phyloP scores from a whole-genome alignment of 2,888 invertebrate genomes.

The Yponomeuta cagnagella region DNA sequence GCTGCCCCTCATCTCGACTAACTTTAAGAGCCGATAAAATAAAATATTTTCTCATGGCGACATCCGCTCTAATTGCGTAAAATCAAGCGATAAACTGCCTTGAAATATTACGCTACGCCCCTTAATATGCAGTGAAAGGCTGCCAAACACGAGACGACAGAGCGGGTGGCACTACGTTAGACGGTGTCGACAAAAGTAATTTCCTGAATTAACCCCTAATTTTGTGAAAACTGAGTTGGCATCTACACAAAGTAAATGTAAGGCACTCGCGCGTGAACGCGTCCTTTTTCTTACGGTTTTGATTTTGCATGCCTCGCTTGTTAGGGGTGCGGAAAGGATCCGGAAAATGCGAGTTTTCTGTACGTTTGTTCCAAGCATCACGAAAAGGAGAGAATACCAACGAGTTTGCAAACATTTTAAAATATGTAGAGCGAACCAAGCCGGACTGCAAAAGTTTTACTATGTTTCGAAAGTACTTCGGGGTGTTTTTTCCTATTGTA shows the following conservation, averaged over 20 bases:
- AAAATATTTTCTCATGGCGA: slow-evolving; percentile 60
- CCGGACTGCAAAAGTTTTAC: slow-evolving; percentile 25
- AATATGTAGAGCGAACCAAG: slow-evolving; percentile 25
- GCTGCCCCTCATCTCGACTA: slow-evolving; percentile 54
- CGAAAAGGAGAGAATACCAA: slow-evolving; percentile 35
- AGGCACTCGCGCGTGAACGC: slow-evolving; percentile 16
- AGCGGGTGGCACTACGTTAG: slow-evolving; percentile 47
- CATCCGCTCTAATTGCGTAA: slow-evolving; percentile 61
- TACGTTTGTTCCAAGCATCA: slow-evolving; percentile 30
- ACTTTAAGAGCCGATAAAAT: slow-evolving; percentile 70
- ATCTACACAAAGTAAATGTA: slow-evolving; percentile 10
- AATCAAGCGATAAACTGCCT: slow-evolving; percentile 62
- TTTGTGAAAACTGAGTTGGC: slow-evolving; percentile 28
- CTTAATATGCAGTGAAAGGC: slow-evolving; percentile 49
- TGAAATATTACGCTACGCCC: slow-evolving; percentile 47
- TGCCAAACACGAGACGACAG: slow-evolving; percentile 55
- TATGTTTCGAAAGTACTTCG: slow-evolving; percentile 19
- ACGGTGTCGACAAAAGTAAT: slow-evolving; percentile 50
- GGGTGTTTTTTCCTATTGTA: slow-evolving; percentile 6
- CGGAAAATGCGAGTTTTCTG: slow-evolving; percentile 35
- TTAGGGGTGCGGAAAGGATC: slow-evolving; percentile 29
- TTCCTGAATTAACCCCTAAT: slow-evolving; percentile 52
- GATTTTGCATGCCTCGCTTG: slow-evolving; percentile 24
- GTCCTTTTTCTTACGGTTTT: slow-evolving; percentile 18
- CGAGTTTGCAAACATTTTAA: slow-evolving; percentile 38